Percentiles rank a stretch among this genome's conserved stretches.
These are phyloP conservation scores for Catharus bicknelli DNA, from an alignment of 2,113 vertebrate species.

Conservation along the genomic window DNA sequence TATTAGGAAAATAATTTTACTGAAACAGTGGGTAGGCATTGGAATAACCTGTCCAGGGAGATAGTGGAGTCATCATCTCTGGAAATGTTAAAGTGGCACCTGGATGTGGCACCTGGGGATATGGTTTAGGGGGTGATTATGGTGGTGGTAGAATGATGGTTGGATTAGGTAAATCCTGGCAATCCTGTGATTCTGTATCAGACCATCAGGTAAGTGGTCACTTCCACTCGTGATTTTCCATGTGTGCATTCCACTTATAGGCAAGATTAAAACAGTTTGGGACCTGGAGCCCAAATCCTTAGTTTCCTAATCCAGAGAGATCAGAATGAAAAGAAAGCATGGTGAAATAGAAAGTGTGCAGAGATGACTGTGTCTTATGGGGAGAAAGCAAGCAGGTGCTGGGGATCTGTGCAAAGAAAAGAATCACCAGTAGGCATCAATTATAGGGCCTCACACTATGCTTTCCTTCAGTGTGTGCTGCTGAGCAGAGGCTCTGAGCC, in stretches of 20 bases:
- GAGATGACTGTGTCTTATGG: accelerated
- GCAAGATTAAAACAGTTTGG: background rate
- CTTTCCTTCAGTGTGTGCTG: background rate
- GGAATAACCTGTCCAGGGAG: background rate
- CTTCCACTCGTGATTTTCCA: background rate
- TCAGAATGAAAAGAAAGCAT: background rate
- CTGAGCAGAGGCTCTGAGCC: conserved; percentile 5
- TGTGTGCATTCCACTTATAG: background rate
- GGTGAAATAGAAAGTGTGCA: background rate
- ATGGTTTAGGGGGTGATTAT: background rate
- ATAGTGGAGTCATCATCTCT: background rate
- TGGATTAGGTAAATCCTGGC: background rate
- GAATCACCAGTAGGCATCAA: background rate
- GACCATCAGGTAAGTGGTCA: background rate
- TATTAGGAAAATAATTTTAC: background rate
- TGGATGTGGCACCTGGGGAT: background rate
- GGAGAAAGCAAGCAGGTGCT: background rate
- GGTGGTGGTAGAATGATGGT: background rate
- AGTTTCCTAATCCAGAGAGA: background rate
- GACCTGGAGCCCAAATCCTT: background rate
- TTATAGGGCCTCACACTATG: background rate
- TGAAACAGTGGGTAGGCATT: background rate
- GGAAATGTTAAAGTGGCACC: background rate
- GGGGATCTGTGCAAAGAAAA: background rate
- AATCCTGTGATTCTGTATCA: background rate